Base-by-base conservation (phyloP, 2,888 invertebrate genomes). In the Chloroclysta siterata region DNA sequence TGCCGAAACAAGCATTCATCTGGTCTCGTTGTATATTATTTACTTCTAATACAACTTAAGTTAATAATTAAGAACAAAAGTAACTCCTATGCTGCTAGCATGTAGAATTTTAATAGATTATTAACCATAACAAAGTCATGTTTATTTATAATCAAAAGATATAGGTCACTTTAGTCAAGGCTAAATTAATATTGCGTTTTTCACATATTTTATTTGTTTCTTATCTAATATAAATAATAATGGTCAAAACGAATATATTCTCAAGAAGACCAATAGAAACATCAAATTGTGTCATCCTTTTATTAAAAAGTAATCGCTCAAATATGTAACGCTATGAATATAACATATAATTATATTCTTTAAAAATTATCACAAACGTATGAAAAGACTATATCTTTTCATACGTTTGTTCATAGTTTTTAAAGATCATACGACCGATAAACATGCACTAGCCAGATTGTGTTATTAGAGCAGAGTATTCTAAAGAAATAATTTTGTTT, bases 261-360 rank as follows among this genome's bases (percentile, higher is more conserved):
- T 41, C n/a, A 28, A 47, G 17, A 36, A 48, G 60, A 60, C 47
- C 53, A 60, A 41, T 28, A 47, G 15, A 60, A 60, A 56, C 53
- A 64, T 59, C 50, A 13, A 50, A 36, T 44, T 2, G 8, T 53
- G 44, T 50, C 17, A 50, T 44, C 13, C 8, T 29, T 29, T 50
- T 50, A 50, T 7, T 14, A 50, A 33, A 50, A 52, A 48, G 36
- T 46, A 29, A 36, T 14, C 14, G 47, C 55, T 46, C 41, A 53
- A 22, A 54, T n/a, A 33, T 33, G 33, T 33, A 56, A 44, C 22
- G 28, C 53, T 10, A 53, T 48, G 15, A 22, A 53, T 13, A 53
- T 39, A 11, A 39, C 36, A 39, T 39, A 11, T 8, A 7, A 36
- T 36, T 36, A 36, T 36, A 15, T 57, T 28, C 7, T 11, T 52